Evolutionary conservation across 2,113 vertebrate genomes (phyloP), one percentile per base, ranked within the genome.

Genomic region (Seriola rivoliana): DNA sequence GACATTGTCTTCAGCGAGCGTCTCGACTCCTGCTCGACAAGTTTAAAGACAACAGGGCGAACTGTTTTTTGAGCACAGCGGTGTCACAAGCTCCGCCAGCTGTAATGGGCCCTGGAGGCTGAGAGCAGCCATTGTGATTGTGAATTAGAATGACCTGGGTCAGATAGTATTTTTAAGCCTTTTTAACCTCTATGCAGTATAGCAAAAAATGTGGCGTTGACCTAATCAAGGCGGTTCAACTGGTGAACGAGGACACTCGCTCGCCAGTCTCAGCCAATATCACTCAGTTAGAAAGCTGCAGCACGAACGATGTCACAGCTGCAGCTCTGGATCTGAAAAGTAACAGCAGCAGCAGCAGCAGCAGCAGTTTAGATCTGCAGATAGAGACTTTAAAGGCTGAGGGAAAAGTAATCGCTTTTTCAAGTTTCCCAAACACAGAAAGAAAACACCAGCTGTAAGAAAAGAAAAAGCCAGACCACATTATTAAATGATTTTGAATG

Each of bases 1-100:
- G 14, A 16, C 81, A 86, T 89, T 92, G 76, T 91, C 65, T 75
- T 29, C 19, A 34, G 23, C 25, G 21, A 80, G 69, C 46, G 42
- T 76, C 79, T 82, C 75, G 4, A 25, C 74, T 78, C 25, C 66
- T 70, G 81, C 50, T 78, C 34, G 25, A 54, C 74, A 65, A 81
- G 54, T 75, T 82, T 80, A 71, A 73, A 80, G 80, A 72, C 68
- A 67, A 67, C 63, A 64, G 77, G 55, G 66, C 25, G 32, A 68
- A n/a, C 60, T 40, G 58, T 79, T 70, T 70, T 70, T 42, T 8
- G 7, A 71, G 46, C 54, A 46, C 36, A 44, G 66, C 11, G 36
- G 46, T 50, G 65, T 71, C 68, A 84, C 65, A 62, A 74, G 68
- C 68, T 68, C 81, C 67, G 55, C 4, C 60, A 12, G 40, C 60